These are phyloP conservation scores for Tinea pellionella DNA, from an alignment of 2,888 invertebrate genomes.

Conservation along the genomic window DNA sequence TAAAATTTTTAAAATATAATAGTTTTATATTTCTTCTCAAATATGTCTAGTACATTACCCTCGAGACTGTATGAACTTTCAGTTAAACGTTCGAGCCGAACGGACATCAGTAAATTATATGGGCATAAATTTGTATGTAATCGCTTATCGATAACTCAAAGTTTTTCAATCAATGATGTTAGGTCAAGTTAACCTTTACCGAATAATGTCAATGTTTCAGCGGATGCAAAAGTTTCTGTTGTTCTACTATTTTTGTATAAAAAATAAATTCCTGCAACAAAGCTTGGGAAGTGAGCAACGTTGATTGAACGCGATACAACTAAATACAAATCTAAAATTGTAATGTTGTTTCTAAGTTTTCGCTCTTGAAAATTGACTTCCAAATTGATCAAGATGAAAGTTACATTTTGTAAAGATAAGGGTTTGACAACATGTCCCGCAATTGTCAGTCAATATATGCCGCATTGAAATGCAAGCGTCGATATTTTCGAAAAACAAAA, in stretches of 20 bases:
- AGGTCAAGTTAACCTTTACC: background rate
- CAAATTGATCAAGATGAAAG: too few relatives aligned
- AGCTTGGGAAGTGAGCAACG: too few relatives aligned
- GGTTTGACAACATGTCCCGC: too few relatives aligned
- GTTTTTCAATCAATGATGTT: background rate
- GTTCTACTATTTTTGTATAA: too few relatives aligned
- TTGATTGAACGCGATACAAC: too few relatives aligned
- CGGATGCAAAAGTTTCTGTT: background rate
- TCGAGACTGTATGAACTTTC: background rate
- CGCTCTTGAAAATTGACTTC: too few relatives aligned
- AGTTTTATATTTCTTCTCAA: too few relatives aligned
- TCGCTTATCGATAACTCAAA: background rate
- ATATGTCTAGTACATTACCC: background rate
- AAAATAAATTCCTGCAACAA: too few relatives aligned
- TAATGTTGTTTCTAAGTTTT: too few relatives aligned
- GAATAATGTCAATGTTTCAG: background rate
- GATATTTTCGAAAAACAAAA: background rate
- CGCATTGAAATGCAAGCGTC: background rate
- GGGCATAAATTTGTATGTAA: background rate
- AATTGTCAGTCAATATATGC: background rate
- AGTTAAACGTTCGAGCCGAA: background rate
- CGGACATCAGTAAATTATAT: background rate
- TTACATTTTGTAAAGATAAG: too few relatives aligned
- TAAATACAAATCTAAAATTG: too few relatives aligned
- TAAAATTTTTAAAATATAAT: too few relatives aligned